A percentile compares a stretch with the other conserved stretches of the same genome.
Evolutionary conservation across 2,888 invertebrate species (phyloP).

Genomic region (Latrodectus elegans): DNA sequence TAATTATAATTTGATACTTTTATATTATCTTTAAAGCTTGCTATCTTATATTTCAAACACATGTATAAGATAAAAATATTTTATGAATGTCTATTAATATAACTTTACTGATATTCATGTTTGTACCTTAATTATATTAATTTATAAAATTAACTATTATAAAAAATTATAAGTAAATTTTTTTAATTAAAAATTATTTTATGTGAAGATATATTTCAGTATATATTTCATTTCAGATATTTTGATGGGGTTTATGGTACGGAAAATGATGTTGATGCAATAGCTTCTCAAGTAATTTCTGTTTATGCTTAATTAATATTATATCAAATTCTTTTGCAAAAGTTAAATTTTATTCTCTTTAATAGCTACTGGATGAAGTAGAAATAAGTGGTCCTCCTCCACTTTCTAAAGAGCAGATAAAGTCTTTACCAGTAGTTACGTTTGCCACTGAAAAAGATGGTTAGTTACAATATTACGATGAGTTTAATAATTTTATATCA

Average conservation of each 20-base stretch:
- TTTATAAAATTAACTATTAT: no score
- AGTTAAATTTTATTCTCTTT: neutral
- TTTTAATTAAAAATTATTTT: no score
- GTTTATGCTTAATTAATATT: neutral
- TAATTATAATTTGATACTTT: no score
- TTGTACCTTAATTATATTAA: no score
- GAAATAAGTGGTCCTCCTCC: slow-evolving; percentile 92
- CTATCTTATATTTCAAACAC: no score
- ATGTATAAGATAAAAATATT: no score
- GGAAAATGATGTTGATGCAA: slow-evolving; percentile 81
- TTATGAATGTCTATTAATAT: no score
- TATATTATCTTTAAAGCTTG: no score
- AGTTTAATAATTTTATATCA: neutral
- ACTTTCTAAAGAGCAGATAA: slow-evolving; percentile 89
- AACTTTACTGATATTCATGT: no score
- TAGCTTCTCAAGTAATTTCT: slow-evolving; percentile 85
- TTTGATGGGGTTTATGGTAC: slow-evolving; percentile 76
- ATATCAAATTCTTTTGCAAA: neutral
- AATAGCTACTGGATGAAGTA: slow-evolving; percentile 88
- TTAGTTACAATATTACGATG: slow-evolving; percentile 4
- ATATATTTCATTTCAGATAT: slow-evolving; percentile 27
- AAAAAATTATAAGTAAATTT: no score
- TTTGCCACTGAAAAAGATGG: slow-evolving; percentile 28
- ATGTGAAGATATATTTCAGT: neutral
- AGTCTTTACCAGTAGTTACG: slow-evolving; percentile 82